These are phyloP conservation scores for Gnathonemus echidnorhynchus DNA, from an alignment of 2,113 vertebrate species.

Conservation along the genomic window DNA sequence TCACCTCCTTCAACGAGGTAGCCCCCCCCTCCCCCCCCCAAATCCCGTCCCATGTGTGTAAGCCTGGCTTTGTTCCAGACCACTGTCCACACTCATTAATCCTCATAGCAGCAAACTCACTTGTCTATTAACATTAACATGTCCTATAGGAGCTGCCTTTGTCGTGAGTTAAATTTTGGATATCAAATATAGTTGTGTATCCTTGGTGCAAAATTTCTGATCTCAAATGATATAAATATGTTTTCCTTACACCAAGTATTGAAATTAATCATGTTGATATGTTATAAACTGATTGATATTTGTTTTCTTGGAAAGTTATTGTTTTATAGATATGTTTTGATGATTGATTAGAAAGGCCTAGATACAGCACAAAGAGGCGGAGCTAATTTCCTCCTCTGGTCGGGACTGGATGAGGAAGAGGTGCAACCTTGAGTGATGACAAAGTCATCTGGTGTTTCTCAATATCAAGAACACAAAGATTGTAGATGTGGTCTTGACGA, in stretches of 20 bases:
- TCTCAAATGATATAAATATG: not conserved
- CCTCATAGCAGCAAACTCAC: not conserved
- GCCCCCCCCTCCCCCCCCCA: too few species aligned
- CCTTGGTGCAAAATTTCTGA: not conserved
- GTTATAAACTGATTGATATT: not conserved
- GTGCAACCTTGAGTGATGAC: not conserved
- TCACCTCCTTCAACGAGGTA: slow-evolving; percentile 98
- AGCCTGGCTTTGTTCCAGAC: not conserved
- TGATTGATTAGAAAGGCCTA: not conserved
- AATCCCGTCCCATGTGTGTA: not conserved
- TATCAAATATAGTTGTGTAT: not conserved
- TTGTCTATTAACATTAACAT: not conserved
- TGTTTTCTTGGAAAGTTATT: not conserved
- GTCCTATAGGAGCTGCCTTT: not conserved
- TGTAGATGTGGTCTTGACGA: not conserved
- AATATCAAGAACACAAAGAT: not conserved
- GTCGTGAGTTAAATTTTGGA: not conserved
- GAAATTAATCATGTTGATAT: not conserved
- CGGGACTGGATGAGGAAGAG: not conserved
- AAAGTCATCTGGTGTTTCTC: not conserved
- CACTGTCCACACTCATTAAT: not conserved
- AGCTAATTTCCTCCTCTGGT: not conserved
- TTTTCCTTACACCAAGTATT: not conserved
- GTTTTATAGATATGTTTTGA: not conserved
- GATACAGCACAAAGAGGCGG: not conserved